These are phyloP conservation scores for Pristionchus japonicus DNA, from an alignment of 2,888 invertebrate genomes.

Conservation along the genomic window DNA sequence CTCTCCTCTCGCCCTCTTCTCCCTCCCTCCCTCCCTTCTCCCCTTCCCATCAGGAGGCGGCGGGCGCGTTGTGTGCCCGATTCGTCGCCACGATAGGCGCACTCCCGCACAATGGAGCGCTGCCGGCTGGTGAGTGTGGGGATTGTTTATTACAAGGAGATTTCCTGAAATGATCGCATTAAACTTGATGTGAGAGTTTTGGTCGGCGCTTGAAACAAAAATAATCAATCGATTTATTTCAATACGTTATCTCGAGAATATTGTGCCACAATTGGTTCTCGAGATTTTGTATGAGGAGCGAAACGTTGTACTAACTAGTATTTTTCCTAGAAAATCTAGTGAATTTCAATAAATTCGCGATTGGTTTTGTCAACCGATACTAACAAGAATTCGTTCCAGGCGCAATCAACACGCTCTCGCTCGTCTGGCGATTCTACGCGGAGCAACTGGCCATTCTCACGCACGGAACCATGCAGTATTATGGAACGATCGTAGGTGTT, in stretches of 20 bases:
- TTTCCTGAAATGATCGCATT: too few species aligned
- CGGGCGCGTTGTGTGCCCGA: conserved; percentile 54
- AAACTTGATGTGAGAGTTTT: too few species aligned
- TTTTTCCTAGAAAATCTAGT: too few species aligned
- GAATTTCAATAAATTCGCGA: too few species aligned
- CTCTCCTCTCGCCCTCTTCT: conserved; percentile 62
- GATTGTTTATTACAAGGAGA: not conserved
- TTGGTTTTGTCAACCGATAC: too few species aligned
- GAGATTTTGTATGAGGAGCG: too few species aligned
- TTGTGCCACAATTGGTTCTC: too few species aligned
- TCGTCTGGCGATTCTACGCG: conserved; percentile 69
- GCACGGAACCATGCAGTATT: conserved; percentile 60
- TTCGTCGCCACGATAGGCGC: conserved; percentile 64
- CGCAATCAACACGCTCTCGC: conserved; percentile 59
- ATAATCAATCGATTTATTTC: too few species aligned
- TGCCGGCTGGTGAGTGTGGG: conserved; percentile 61
- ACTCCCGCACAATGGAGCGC: conserved; percentile 64
- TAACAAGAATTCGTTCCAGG: conserved; percentile 45
- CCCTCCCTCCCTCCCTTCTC: conserved; percentile 69
- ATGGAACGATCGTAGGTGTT: conserved; percentile 52
- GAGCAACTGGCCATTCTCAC: conserved; percentile 51
- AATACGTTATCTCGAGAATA: too few species aligned
- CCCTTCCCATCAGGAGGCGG: conserved; percentile 58
- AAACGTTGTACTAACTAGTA: too few species aligned
- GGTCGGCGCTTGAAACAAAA: too few species aligned